Conservation (phyloP, 64 coral and sea anemone genomes). For the Montipora capricornis region DNA sequence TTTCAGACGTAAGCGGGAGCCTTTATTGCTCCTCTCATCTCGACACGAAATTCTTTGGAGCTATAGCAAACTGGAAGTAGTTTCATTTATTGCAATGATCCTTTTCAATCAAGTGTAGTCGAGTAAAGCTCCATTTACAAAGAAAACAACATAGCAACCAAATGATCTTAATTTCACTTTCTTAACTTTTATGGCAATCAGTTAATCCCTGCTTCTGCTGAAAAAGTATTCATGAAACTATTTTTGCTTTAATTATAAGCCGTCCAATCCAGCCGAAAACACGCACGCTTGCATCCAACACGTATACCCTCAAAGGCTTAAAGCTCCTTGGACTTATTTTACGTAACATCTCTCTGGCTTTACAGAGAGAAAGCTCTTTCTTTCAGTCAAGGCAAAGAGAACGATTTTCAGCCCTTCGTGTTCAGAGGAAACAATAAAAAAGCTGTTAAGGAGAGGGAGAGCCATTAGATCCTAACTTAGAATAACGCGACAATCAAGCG, state of each 20-base stretch:
- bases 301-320: neutral
- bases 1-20: neutral
- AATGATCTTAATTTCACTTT: neutral
- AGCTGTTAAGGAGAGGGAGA: neutral
- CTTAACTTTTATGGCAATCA: neutral
- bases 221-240: constrained; percentile 1
- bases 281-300: neutral
- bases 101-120: neutral
- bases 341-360: neutral
- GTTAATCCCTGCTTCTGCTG: no score
- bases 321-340: no score
- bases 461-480: constrained; percentile 22
- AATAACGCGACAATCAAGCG: constrained; percentile 29
- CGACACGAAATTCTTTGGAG: neutral
- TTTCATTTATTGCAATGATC: constrained; percentile 4
- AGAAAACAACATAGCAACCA: neutral
- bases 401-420: neutral
- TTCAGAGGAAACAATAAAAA: constrained; percentile 8
- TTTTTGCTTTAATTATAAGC: neutral
- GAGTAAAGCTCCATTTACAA: neutral
- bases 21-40: neutral
- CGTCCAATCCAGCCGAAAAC: neutral
- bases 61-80: neutral
- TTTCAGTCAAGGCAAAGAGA: neutral
- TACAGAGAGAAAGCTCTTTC: neutral